These are phyloP conservation scores for Anseranas semipalmata DNA, from an alignment of 2,113 vertebrate genomes.

Conservation along the genomic window DNA sequence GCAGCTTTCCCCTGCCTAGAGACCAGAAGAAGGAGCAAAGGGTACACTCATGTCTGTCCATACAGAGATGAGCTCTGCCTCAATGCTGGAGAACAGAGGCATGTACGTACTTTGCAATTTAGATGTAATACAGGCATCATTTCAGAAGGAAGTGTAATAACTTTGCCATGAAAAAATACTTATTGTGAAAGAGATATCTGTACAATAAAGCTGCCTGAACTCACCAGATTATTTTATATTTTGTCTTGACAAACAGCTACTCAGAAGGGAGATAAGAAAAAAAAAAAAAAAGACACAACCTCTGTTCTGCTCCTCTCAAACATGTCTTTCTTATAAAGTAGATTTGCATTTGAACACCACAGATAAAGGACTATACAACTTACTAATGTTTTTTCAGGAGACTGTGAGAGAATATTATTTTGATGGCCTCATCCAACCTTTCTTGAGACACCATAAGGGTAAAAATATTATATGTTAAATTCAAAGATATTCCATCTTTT, in stretches of 20 bases:
- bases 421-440: background rate
- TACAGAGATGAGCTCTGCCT: background rate
- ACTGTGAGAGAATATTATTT: background rate
- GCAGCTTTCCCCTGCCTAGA: background rate
- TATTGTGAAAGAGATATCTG: background rate
- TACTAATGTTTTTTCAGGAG: background rate
- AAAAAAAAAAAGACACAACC: no score
- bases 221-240: background rate
- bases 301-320: background rate
- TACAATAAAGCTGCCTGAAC: background rate
- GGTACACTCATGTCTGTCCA: background rate
- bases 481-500: constrained; percentile 15
- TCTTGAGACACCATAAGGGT: background rate
- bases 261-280: background rate
- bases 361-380: background rate
- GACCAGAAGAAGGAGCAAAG: background rate
- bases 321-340: background rate
- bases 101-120: background rate
- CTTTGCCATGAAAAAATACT: background rate
- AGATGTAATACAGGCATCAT: background rate
- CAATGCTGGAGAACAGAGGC: background rate
- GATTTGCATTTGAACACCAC: background rate
- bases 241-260: background rate
- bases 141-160: background rate
- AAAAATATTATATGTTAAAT: background rate